Evolutionary conservation across 2,888 invertebrate species (phyloP).

Genomic region (Idaea dimidiata): DNA sequence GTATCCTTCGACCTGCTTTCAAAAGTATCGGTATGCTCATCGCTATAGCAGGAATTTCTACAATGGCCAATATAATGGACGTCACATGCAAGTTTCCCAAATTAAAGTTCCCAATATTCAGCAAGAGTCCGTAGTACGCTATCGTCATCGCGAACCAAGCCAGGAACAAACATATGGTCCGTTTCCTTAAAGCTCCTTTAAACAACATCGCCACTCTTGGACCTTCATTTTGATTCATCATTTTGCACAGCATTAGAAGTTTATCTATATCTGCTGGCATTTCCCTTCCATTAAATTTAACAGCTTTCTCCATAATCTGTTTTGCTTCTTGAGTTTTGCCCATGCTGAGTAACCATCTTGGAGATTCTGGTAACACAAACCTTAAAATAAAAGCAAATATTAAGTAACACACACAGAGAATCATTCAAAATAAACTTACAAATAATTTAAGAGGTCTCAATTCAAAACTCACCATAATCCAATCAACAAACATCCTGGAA

Average conservation of each 20-base stretch:
- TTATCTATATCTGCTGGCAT: slow-evolving; percentile 86
- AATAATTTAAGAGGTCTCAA: slow-evolving; percentile 3
- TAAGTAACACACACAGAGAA: not conserved
- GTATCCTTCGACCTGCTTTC: slow-evolving; percentile 86
- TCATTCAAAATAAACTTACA: not conserved
- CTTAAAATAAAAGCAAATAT: slow-evolving; percentile 59
- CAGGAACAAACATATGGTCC: slow-evolving; percentile 85
- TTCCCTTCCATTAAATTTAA: slow-evolving; percentile 83
- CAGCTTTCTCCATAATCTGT: slow-evolving; percentile 83
- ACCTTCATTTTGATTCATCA: slow-evolving; percentile 64
- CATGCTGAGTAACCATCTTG: slow-evolving; percentile 88
- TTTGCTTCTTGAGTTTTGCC: slow-evolving; percentile 86
- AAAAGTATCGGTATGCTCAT: slow-evolving; percentile 88
- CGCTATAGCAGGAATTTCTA: slow-evolving; percentile 89
- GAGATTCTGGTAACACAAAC: slow-evolving; percentile 90
- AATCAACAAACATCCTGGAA: slow-evolving; percentile 86
- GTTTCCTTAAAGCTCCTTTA: slow-evolving; percentile 83
- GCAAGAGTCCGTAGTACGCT: slow-evolving; percentile 88
- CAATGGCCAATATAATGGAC: slow-evolving; percentile 86
- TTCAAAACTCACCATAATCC: slow-evolving; percentile 81
- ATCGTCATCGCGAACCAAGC: slow-evolving; percentile 90
- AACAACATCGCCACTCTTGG: slow-evolving; percentile 84
- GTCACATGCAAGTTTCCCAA: slow-evolving; percentile 88
- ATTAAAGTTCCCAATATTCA: slow-evolving; percentile 87
- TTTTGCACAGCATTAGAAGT: slow-evolving; percentile 78